Evolutionary conservation across 2,113 vertebrate genomes (phyloP), one percentile per base, ranked within the genome.

Genomic region (Stegostoma tigrinum): DNA sequence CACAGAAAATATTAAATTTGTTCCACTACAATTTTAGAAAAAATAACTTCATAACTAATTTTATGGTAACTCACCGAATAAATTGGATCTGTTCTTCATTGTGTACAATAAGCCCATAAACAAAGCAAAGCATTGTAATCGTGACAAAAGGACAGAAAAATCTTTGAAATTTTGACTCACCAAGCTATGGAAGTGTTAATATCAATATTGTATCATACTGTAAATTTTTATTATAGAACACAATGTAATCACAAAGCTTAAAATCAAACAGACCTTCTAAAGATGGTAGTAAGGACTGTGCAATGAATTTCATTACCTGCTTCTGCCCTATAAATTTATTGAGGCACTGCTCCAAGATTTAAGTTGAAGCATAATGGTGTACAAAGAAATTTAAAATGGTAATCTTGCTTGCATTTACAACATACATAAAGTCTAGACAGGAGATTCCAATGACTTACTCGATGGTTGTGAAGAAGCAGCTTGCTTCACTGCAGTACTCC

Each of bases 401-500:
- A 66, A 86, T n/a, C 42, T 64, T 45, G 42, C 45, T 14, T 48
- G 24, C 95, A 72, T 70, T 95, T 90, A 17, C 80, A 90, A 66
- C 4, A 27, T 24, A 42, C 42, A 83, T 95, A 66, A 66, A 87
- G 67, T 78, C 75, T 95, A 87, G 38, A 70, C 38, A 30, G 24
- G 61, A 66, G 80, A 87, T 95, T 90, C 24, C 27, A 87, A 95
- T 24, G 42, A 70, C 80, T 95, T 95, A 85, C 95, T 66, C 87
- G 80, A 48, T 52, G 95, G 87, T 95, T 85, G 86, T 85, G 70
- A 23, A 96, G 96, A 95, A 97, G 95, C 97, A 96, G 98, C 97
- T 21, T 96, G 93, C 97, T 98, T 99, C 96, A 98, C 96, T 86
- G 98, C 96, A 0, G 97, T 95, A 83, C 97, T 97, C 66, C 98